Base-by-base conservation (phyloP, 2,113 vertebrate genomes). In the Phoenicopterus ruber region DNA sequence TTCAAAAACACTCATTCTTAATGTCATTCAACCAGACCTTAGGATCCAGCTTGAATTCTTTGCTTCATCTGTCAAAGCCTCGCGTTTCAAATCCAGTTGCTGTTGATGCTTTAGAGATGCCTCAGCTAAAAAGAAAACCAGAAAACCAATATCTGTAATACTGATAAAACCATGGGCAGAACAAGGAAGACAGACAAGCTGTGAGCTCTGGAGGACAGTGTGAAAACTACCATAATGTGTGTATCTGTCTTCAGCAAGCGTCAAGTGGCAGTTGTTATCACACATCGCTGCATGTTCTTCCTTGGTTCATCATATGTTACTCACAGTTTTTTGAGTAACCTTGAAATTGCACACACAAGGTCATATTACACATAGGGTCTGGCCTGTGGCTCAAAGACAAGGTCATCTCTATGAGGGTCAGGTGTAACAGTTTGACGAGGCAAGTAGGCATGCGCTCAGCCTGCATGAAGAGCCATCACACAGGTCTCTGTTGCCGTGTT, bases 391-490 rank as follows among this genome's bases (percentile, higher is more conserved):
- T 86, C 50, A 46, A 7, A 47, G 82, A 9, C 55, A 31, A 0
- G 0, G 0, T 14, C 11, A 2, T 54, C 26, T n/a, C 31, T 54
- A 0, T 46, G 79, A 62, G 62, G 66, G 58, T 34, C 62, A 70
- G 31, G 9, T 25, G 52, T 26, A 34, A 28, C n/a, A 32, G 32
- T 7, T 57, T 47, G 40, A 32, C 4, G 3, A 49, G 40, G 34
- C 38, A 66, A 12, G 28, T 0, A 29, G 55, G 34, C 9, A 19
- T 29, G 24, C 29, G 10, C 69, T 16, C 50, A 84, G 54, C 31
- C 77, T 87, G 42, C 13, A 6, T 2, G 9, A 73, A 8, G n/a
- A 90, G 70, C 79, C 50, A 6, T 40, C 86, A 21, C n/a, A 36
- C 31, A 57, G 57, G 11, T 20, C 50, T 82, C 54, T 82, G 20